Evolutionary conservation across 2,888 invertebrate species (phyloP).

Genomic region (Himalopsyche kuldschensis): DNA sequence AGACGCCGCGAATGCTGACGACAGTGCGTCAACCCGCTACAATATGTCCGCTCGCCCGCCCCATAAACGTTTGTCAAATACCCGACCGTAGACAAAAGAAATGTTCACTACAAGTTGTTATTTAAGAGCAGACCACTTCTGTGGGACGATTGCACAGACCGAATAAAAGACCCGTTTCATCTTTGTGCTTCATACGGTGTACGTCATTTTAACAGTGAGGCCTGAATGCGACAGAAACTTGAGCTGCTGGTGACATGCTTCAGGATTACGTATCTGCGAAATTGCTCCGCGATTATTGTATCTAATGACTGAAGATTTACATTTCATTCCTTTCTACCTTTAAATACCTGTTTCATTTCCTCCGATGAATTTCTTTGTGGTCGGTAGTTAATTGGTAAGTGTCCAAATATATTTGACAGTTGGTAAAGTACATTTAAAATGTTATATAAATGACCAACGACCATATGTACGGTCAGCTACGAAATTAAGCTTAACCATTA

Average conservation of each 20-base stretch:
- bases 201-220: conserved; percentile 25
- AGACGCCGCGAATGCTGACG: not conserved
- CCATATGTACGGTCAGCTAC: too few species aligned
- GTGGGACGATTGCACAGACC: conserved; percentile 5
- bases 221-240: conserved; percentile 3
- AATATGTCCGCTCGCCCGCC: conserved; percentile 2
- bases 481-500: too few species aligned
- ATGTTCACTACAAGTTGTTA: conserved; percentile 13
- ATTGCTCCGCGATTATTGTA: not conserved
- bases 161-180: conserved; percentile 29
- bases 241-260: conserved; percentile 7
- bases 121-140: conserved; percentile 22
- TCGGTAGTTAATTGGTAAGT: too few species aligned
- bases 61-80: conserved; percentile 7
- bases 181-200: not conserved
- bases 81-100: conserved; percentile 11
- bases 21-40: conserved; percentile 5
- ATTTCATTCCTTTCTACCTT: not conserved
- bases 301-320: not conserved
- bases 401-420: too few species aligned
- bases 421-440: too few species aligned
- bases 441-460: too few species aligned
- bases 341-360: too few species aligned
- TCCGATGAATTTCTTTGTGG: too few species aligned
- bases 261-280: not conserved